phyloP scores from a whole-genome alignment of 2,888 invertebrate genomes.

The Harmothoe impar region DNA sequence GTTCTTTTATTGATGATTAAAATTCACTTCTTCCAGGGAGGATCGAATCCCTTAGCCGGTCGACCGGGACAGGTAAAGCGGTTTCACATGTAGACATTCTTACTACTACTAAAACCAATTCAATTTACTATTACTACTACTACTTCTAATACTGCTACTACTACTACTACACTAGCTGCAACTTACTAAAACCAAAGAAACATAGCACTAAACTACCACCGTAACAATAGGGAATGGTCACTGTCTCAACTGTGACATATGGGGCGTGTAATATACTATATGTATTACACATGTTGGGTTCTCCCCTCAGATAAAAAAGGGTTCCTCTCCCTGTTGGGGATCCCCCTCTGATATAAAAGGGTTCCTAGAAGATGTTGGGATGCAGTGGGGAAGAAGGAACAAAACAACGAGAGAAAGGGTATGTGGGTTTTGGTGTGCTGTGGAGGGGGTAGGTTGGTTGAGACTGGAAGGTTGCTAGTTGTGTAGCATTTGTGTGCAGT shows the following conservation, averaged over 20 bases:
- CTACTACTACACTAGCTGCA: not conserved
- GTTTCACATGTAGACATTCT: conserved; percentile 56
- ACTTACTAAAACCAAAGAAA: conserved; percentile 5
- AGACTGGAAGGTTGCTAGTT: not conserved
- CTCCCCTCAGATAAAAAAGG: too few species aligned
- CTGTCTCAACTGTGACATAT: too few species aligned
- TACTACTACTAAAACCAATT: conserved; percentile 41
- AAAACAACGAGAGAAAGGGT: too few species aligned
- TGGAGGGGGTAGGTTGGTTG: too few species aligned
- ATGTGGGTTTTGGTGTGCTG: too few species aligned
- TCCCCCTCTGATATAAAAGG: too few species aligned
- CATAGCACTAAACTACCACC: not conserved
- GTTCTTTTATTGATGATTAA: conserved; percentile 47
- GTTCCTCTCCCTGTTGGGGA: too few species aligned
- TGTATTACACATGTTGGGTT: too few species aligned
- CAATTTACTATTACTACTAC: conserved; percentile 1
- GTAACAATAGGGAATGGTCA: too few species aligned
- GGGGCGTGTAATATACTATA: too few species aligned
- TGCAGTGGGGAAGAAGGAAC: too few species aligned
- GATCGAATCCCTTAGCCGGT: conserved; percentile 51
- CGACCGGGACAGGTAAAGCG: conserved; percentile 55
- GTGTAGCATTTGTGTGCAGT: not conserved
- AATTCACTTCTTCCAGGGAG: conserved; percentile 58
- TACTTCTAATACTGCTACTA: not conserved
- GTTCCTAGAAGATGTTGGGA: too few species aligned